These are phyloP conservation scores for Cephus rjabovi DNA, from an alignment of 2,888 invertebrate species.

Conservation along the genomic window DNA sequence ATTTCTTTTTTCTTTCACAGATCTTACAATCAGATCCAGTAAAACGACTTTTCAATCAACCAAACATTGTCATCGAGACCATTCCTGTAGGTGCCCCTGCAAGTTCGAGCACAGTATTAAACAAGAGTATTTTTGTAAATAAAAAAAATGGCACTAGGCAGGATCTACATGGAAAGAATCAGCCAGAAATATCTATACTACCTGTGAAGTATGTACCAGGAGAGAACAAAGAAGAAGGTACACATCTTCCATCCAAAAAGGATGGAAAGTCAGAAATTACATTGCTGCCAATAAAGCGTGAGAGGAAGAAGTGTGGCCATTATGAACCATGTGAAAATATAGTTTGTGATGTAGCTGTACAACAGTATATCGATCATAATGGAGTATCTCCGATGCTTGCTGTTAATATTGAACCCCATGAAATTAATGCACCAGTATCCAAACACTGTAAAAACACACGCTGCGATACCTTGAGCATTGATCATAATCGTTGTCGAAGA, in stretches of 20 bases:
- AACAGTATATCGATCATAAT: slow-evolving; percentile 47
- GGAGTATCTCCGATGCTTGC: slow-evolving; percentile 52
- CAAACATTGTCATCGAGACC: slow-evolving; percentile 54
- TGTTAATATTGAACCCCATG: slow-evolving; percentile 45
- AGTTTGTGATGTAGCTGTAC: slow-evolving; percentile 53
- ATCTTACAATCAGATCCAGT: slow-evolving; percentile 56
- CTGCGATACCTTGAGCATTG: slow-evolving; percentile 57
- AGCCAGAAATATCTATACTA: slow-evolving; percentile 41
- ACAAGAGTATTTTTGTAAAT: slow-evolving; percentile 19
- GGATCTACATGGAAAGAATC: slow-evolving; percentile 16
- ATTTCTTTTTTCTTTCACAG: slow-evolving; percentile 30
- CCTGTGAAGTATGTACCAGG: slow-evolving; percentile 26
- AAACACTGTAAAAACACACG: slow-evolving; percentile 50
- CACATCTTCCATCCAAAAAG: slow-evolving; percentile 55
- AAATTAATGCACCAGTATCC: slow-evolving; percentile 52
- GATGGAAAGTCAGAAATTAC: slow-evolving; percentile 57
- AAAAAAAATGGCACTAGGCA: slow-evolving; percentile 31
- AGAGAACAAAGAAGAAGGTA: slow-evolving; percentile 36
- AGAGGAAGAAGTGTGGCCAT: slow-evolving; percentile 54
- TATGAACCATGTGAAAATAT: slow-evolving; percentile 56
- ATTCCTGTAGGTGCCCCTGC: slow-evolving; percentile 35
- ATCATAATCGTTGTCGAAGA: slow-evolving; percentile 57
- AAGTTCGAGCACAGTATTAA: slow-evolving; percentile 17
- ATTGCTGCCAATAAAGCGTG: slow-evolving; percentile 46
- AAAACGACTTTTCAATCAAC: slow-evolving; percentile 55